Base-by-base conservation (phyloP, 1,140 invertebrate genomes). In the Trachymyrmex cornetzi region DNA sequence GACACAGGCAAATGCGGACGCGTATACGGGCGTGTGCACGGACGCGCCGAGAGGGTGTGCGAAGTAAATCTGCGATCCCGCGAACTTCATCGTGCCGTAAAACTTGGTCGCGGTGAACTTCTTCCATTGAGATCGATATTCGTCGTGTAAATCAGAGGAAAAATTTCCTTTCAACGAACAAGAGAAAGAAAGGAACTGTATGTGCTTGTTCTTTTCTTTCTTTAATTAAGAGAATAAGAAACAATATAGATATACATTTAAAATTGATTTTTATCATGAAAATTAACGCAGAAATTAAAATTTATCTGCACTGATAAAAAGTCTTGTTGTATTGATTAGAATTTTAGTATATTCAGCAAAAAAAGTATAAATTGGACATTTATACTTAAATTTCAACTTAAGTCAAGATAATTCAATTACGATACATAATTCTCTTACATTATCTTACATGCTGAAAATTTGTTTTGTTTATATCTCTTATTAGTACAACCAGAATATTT, bases 11-110 rank as follows among this genome's bases (percentile, higher is more conserved):
- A 44, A 22, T n/a, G 19, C 75, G 16, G 55, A 30, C 38, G 38
- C 27, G 44, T 34, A 11, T 38, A 69, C 81, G 66, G 55, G 80
- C 66, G 69, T 69, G 34, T 86, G 86, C 48, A 84, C 87, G 67
- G 14, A 14, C 64, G 64, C 64, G 64, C 0, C 64, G 75, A 85
- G 77, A 69, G 87, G 27, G 77, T 55, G 44, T 24, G 64, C 38
- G 19, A 71, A 38, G 30, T 67, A 74, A 82, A 44, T 63, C 66
- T 69, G 66, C 67, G 67, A 82, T 44, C 66, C 53, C 67, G 55
- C 67, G n/a, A 84, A 72, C 34, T 72, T 59, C 11, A 34, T 27
- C 53, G 53, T 24, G 22, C 0, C 38, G 53, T 72, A 72, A 81
- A 82, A 82, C 19, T 74, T 61, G 3, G n/a, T 48, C 67, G 27